Evolutionary conservation across 2,797 vertebrate genomes (phyloP).

Genomic region (Orientallactaga sibirica): DNA sequence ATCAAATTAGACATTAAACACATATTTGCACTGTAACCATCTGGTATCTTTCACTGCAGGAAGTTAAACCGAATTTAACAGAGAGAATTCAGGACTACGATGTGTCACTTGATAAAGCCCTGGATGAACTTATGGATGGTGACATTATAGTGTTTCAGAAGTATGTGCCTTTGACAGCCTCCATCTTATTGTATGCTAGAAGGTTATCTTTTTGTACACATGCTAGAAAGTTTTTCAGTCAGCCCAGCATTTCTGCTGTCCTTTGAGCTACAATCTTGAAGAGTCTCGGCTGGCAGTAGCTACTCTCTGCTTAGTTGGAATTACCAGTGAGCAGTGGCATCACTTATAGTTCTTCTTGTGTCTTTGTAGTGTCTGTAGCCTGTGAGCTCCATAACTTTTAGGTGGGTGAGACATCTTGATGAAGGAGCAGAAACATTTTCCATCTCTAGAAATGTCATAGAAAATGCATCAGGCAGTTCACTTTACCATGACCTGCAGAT

Average conservation of each 20-base stretch:
- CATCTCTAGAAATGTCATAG: neutral
- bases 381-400: neutral
- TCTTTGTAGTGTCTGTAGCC: neutral
- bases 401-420: neutral
- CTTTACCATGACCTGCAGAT: no score
- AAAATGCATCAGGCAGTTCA: no score
- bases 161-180: conserved; percentile 87
- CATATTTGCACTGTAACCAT: neutral
- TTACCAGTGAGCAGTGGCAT: neutral
- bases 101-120: conserved; percentile 99
- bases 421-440: neutral
- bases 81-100: conserved; percentile 99
- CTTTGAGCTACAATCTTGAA: neutral
- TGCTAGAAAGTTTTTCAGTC: neutral
- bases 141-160: conserved; percentile 99
- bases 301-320: neutral
- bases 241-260: neutral
- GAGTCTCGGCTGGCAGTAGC: neutral
- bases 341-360: neutral
- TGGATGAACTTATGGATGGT: conserved; percentile 99
- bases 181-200: neutral
- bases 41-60: conserved; percentile 88
- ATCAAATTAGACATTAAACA: neutral
- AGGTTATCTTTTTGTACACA: no score
- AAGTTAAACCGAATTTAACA: conserved; percentile 99